These are phyloP conservation scores for Cephalopachus bancanus DNA, from an alignment of 2,797 vertebrate species.

Conservation along the genomic window DNA sequence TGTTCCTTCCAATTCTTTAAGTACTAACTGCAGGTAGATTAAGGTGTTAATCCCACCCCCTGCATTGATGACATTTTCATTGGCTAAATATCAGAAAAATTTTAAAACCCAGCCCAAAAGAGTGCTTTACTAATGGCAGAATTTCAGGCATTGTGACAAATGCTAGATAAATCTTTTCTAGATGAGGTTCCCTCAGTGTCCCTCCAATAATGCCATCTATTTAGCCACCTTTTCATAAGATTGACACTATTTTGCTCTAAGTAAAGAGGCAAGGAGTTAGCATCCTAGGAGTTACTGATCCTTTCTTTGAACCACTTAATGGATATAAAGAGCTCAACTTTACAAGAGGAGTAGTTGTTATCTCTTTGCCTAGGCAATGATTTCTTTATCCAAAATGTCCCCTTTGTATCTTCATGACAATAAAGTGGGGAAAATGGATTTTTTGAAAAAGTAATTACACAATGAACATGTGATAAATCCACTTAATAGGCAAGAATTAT, in stretches of 20 bases:
- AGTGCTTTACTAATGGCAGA: not conserved
- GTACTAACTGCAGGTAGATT: not conserved
- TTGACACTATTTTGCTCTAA: not conserved
- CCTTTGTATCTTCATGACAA: conserved; percentile 65
- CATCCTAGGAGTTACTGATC: not conserved
- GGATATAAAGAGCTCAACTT: conserved; percentile 89
- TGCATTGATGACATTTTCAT: not conserved
- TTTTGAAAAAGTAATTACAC: conserved; percentile 87
- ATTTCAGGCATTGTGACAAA: not conserved
- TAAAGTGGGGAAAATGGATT: conserved; percentile 87
- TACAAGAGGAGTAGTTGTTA: conserved; percentile 88
- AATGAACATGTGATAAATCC: conserved; percentile 86
- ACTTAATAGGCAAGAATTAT: conserved; percentile 69
- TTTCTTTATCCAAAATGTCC: conserved; percentile 87
- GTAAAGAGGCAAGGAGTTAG: not conserved
- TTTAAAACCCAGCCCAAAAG: not conserved
- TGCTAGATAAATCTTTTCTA: not conserved
- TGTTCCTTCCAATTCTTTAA: not conserved
- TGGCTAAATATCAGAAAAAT: not conserved
- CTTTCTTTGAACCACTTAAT: conserved; percentile 85
- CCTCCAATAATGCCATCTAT: not conserved
- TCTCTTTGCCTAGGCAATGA: conserved; percentile 87
- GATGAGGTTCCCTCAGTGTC: not conserved
- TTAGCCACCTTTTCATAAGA: not conserved
- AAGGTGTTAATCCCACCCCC: not conserved